Evolutionary conservation across 2,888 invertebrate species (phyloP), one percentile per base, ranked within the genome.

Genomic region (Hofmannophila pseudospretella): DNA sequence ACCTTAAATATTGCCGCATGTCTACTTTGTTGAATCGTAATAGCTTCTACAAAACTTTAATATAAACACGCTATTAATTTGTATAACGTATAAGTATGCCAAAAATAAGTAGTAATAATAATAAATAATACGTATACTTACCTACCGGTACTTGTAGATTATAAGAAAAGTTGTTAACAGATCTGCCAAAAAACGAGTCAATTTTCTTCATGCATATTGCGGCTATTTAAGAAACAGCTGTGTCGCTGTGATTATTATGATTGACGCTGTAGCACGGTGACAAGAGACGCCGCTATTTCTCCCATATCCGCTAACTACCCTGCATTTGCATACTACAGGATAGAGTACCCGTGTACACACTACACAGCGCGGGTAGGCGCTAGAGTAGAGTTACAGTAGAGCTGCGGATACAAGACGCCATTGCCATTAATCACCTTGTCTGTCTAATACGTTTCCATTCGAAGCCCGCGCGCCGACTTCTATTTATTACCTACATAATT

Each of bases 371-470:
- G 36, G 40, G 36, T 39, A 41, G 47, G 44, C 39, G 44, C 43
- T 36, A 29, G 59, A 64, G 16, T 16, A 16, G 3, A n/a, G n/a
- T n/a, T n/a, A 16, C 16, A 16, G 36, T 41, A 41, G 47, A 16
- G 67, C 51, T 51, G 48, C 45, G 62, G 60, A 57, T 54, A 52
- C 68, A 68, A 65, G 67, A 54, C 70, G 67, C 65, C 63, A 65
- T 61, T 62, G 60, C 66, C 78, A 79, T 82, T 82, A 82, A 84
- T 82, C 84, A 82, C 80, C 71, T 69, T 72, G 78, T 78, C 77
- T 77, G 75, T 74, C 74, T 80, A 82, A 82, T 81, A 81, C 73
- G 77, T 77, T 80, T 75, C 75, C 77, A 76, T 79, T 81, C 77
- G 72, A 65, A 70, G 70, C 65, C 74, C 60, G 62, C 59, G 60